Base-by-base conservation (phyloP, 2,888 invertebrate species). In the Gortyna flavago region DNA sequence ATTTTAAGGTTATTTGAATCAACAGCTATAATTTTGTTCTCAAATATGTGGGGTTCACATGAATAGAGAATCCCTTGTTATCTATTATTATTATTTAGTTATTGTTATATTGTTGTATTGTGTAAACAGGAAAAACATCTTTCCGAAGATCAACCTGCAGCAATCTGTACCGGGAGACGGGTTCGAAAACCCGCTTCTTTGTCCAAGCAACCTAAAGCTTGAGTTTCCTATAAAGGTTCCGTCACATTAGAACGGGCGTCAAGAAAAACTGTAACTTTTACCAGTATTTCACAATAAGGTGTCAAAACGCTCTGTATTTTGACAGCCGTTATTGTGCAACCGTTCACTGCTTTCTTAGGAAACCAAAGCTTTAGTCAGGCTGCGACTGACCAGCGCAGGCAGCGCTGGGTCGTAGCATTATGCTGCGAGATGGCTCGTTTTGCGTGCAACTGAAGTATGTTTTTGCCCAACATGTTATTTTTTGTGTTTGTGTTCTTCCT, bases 1-100 rank as follows among this genome's bases (percentile, higher is more conserved):
- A 35, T 77, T 77, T 77, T 62, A 72, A 41, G 57, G 44, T 51
- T 68, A 29, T 29, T 65, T 25, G 3, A 32, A 41, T 25, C n/a
- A 25, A 6, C 6, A 38, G 5, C 25, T 35, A 21, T 11, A 18
- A 16, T 32, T 59, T 29, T 8, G 29, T 41, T 69, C 4, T 68
- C 5, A 48, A 51, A 64, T 41, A 38, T 32, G 29, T 1, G 6
- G 8, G 18, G 57, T n/a, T 38, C 16, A 35, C 0, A n/a, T 38
- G 9, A 48, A 38, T 35, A 32, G 21, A 18, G 29, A 48, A 65
- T 38, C 11, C 16, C 51, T 38, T 51, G 8, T 41, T 61, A 41
- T 29, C 18, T n/a, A n/a, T n/a, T n/a, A n/a, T n/a, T n/a, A n/a
- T n/a, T n/a, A n/a, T n/a, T n/a, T n/a, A n/a, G n/a, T n/a, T n/a